Evolutionary conservation across 2,888 invertebrate genomes (phyloP), one percentile per base, ranked within the genome.

Genomic region (Napeogenes sylphis): DNA sequence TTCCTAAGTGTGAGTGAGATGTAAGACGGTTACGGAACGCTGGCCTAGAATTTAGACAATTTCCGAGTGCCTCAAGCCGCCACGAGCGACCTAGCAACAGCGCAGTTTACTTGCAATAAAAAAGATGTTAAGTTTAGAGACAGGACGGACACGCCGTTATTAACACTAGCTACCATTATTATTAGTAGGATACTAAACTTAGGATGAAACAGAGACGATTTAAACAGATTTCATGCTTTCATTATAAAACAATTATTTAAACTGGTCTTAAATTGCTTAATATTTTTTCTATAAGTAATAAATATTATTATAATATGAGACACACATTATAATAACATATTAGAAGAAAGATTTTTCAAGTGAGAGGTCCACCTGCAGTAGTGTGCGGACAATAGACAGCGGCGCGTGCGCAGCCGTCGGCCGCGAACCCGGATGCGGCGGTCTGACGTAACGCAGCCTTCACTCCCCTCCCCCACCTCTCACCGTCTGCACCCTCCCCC

Each of bases 391-490:
- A 68, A 63, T 62, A 76, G 77, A 67, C 69, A 70, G 69, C 70
- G 70, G 67, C 75, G 70, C 77, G 82, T 86, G 85, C 87, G 85
- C 81, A 61, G 55, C 83, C 83, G 79, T 75, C 85, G 87, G 85
- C 84, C 87, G 84, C 87, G 90, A 89, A 89, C 90, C 90, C 90
- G 90, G 90, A 89, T 89, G 83, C 84, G 76, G 80, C 78, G 65
- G 78, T 73, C 71, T 86, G 89, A 89, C 87, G 89, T 87, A 87
- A 89, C 80, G 74, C 84, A 83, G 84, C 84, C 85, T 84, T 83
- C 81, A 65, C 71, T 70, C 68, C 74, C 69, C 68, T 60, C 64
- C 58, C 71, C 66, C 71, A 46, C 62, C 68, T 64, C 67, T 63
- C 58, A 46, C 58, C 47, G 68, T 66, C 69, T 65, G 58, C 62